Percentiles rank a stretch among this genome's conserved stretches.
Conservation (phyloP, 2,888 invertebrate species). For the Rutpela maculata region DNA sequence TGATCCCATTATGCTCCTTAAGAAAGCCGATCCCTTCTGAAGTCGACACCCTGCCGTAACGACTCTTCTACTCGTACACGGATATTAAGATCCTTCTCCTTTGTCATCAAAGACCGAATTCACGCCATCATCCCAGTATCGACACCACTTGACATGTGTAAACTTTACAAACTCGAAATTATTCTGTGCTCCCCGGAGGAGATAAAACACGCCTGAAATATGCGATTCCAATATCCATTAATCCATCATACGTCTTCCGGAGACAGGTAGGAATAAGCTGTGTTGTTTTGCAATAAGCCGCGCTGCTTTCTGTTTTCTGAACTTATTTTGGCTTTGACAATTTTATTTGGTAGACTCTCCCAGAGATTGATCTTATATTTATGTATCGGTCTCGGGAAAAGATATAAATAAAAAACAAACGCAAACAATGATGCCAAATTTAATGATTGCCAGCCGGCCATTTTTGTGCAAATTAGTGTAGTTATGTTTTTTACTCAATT, state of each 20-base stretch:
- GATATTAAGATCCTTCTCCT: conserved; percentile 72
- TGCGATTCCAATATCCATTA: conserved; percentile 87
- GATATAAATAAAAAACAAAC: not conserved
- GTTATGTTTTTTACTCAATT: too few species aligned
- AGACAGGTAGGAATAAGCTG: conserved; percentile 61
- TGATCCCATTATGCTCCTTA: conserved; percentile 75
- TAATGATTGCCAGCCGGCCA: not conserved
- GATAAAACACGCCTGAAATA: conserved; percentile 74
- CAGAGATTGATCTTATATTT: conserved; percentile 32
- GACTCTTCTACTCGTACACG: conserved; percentile 67
- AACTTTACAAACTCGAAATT: conserved; percentile 68
- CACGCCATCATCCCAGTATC: conserved; percentile 66
- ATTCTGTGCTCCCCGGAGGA: conserved; percentile 64
- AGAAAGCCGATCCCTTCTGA: conserved; percentile 73
- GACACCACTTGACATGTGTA: conserved; percentile 73
- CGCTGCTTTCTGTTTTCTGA: conserved; percentile 15
- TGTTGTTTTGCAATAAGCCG: conserved; percentile 49
- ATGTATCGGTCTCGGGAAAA: not conserved
- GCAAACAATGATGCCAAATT: not conserved
- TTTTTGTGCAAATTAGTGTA: not conserved
- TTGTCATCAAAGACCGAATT: conserved; percentile 70
- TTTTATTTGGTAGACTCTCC: conserved; percentile 22
- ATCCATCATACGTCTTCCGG: conserved; percentile 82
- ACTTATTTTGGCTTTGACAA: conserved; percentile 32
- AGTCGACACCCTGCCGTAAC: conserved; percentile 72